A percentile compares a stretch with the other conserved stretches of the same genome.
These are phyloP conservation scores for Caiman crocodilus DNA, from an alignment of 2,797 vertebrate species.

Conservation along the genomic window DNA sequence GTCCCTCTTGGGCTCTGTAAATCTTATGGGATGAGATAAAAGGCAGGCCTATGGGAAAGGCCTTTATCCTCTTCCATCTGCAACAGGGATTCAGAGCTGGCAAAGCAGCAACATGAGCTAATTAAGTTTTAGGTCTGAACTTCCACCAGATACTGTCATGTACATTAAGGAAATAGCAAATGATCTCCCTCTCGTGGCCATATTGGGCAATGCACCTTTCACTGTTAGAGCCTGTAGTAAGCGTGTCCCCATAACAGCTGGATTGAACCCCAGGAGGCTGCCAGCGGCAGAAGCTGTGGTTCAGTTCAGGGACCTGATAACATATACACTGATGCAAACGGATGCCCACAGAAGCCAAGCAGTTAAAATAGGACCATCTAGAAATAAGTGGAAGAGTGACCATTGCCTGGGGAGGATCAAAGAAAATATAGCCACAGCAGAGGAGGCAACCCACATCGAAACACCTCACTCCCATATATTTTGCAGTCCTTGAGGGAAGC, in stretches of 20 bases:
- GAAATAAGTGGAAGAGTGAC: background rate
- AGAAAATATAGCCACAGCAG: background rate
- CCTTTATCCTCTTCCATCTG: background rate
- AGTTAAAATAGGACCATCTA: background rate
- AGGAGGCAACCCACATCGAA: background rate
- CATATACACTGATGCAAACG: background rate
- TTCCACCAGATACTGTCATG: background rate
- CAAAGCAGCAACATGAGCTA: background rate
- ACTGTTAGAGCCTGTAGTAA: background rate
- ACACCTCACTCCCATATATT: background rate
- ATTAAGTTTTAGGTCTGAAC: background rate
- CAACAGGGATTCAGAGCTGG: background rate
- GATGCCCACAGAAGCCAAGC: background rate
- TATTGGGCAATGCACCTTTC: fast-evolving
- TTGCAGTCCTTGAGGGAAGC: background rate
- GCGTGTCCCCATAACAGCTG: fast-evolving
- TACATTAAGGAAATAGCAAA: background rate
- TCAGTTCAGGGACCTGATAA: too few species aligned
- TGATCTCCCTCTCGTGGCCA: background rate
- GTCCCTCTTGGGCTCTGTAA: background rate
- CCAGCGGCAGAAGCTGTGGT: background rate
- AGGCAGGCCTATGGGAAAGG: background rate
- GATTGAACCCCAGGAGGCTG: background rate
- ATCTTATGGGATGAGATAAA: too few species aligned
- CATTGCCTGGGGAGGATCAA: background rate